Base-by-base conservation (phyloP, 2,797 vertebrate genomes). In the Coranthus polyacanthus region DNA sequence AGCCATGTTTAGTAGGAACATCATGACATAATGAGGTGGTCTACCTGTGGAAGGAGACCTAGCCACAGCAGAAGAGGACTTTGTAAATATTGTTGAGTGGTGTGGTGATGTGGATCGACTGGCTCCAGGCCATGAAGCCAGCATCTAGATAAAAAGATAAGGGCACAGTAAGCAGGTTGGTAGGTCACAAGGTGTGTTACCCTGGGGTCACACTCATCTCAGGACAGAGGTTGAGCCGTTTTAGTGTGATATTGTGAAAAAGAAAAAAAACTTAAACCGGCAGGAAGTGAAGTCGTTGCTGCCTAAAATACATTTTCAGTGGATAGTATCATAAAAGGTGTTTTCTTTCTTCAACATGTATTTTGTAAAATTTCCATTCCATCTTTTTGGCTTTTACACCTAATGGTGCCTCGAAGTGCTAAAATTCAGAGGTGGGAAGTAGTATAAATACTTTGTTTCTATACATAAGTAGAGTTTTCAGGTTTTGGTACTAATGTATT, bases 21-120 rank as follows among this genome's bases (percentile, higher is more conserved):
- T 18, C 47, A 5, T 13, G 45, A n/a, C 2, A 20, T 54, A 24
- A 51, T 11, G 45, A 59, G 29, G 29, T n/a, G 15, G 9, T 53
- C 0, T 54, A 86, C 85, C 81, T 77, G 38, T 18, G 8, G 64
- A 75, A 41, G 57, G 68, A 49, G 72, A 75, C 29, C 56, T 55
- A 58, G 49, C 61, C 72, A 75, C 60, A 56, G 64, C 37, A 54
- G 76, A 63, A 5, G 50, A 58, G 16, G 70, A 50, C 38, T 2
- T 46, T 53, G 56, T 72, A 17, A 65, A 61, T 37, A 29, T 2
- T 13, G 54, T 42, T 8, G 77, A 73, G 15, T 15, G 64, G 4
- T 13, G 24, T 16, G 61, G 52, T 0, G 71, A 74, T 36, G 64
- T 36, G 29, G 67, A 41, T 3, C 12, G 13, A 16, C 70, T 16